Base-by-base conservation (phyloP, 2,113 vertebrate genomes). In the Okapia johnstoni region DNA sequence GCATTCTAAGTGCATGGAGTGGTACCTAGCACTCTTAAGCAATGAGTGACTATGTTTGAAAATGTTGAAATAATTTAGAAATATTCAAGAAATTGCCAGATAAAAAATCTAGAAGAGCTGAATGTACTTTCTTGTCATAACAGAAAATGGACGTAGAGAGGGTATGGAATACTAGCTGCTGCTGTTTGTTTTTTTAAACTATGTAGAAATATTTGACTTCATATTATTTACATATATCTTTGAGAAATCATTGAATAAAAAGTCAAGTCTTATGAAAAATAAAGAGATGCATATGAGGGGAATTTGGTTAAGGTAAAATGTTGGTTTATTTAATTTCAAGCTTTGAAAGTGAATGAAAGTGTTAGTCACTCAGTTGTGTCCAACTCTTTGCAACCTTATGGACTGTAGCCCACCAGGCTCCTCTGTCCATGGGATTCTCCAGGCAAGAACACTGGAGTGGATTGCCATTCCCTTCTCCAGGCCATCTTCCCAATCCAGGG, bases 191-290 rank as follows among this genome's bases (percentile, higher is more conserved):
- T 85, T n/a, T 88, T 70, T 23, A 14, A 85, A 43, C 3, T 2
- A 11, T 28, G 33, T 54, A 23, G 19, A 60, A 60, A 10, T 57
- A 40, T 60, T 83, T 76, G 61, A 84, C 7, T 48, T 73, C 16
- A 83, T 50, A 84, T 83, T 70, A 36, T 70, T 13, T 40, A 61
- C 5, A 11, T 10, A 54, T 43, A 52, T 58, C 30, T 57, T 50
- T 58, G 23, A 86, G 30, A 77, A 58, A 89, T 50, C 36, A 73
- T 50, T 70, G 17, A 25, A 30, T 50, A 48, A 70, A 94, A 81
- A 33, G 14, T 70, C 23, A 81, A 81, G 23, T 81, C 57, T 84
- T 40, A 70, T 70, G 66, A 26, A 90, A 95, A 95, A 14, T 36
- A 46, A 21, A 66, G 19, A 58, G 8, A 60, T 23, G 8, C 21